Base-by-base conservation (phyloP, 2,797 vertebrate genomes). In the Micropoecilia bifurca region DNA sequence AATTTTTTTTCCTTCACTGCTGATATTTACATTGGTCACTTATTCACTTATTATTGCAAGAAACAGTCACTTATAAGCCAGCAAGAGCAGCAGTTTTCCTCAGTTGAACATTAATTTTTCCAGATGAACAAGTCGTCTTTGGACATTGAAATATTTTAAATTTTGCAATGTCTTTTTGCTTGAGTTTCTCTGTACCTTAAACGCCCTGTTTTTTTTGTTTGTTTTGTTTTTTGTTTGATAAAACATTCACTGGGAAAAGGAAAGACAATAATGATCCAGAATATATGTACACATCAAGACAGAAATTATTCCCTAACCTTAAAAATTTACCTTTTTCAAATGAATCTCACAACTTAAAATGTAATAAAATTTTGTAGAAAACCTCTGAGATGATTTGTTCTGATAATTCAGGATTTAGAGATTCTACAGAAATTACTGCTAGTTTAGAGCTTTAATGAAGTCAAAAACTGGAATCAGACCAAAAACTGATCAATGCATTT, bases 11-110 rank as follows among this genome's bases (percentile, higher is more conserved):
- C 25, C 25, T 30, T 30, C n/a, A 2, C 8, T 12, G 12, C 1
- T 3, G 28, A 47, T 50, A 18, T 47, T 20, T 12, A 0, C 30
- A 57, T 55, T 36, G 13, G 41, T 47, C 63, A 84, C 73, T 73
- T 0, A 66, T 53, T 91, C 71, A 92, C 79, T 84, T 50, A 86
- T 90, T 90, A 91, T 88, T 74, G 8, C 20, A 16, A 55, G 0
- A 72, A 85, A 79, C 71, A 55, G 80, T 89, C 69, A 87, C 81
- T 50, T 73, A 82, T 83, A 16, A 88, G 2, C 48, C 55, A 45
- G 30, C 50, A 36, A 14, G 39, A 79, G 68, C 47, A 43, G 75
- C 57, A 10, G 50, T 50, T 82, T 69, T 20, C 33, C 20, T 80
- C 25, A 41, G n/a, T 53, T 61, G 55, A 81, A 90, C 16, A 55